Conservation (phyloP, 2,888 invertebrate genomes). For the Monochamus alternatus region DNA sequence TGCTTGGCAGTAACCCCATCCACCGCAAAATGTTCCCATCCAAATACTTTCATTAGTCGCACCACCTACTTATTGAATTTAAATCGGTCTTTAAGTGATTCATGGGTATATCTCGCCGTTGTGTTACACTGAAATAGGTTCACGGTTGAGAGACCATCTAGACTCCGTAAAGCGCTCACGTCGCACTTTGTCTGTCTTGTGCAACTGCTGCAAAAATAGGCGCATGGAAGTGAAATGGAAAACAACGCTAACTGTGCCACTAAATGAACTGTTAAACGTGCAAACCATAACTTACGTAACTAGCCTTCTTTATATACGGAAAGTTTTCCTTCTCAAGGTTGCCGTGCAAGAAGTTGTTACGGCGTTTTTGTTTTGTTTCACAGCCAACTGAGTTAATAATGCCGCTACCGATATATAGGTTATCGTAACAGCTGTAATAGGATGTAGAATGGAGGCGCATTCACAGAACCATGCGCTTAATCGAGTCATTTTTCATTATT, state of each 20-base stretch:
- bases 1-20: conserved; percentile 6
- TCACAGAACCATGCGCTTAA: background rate
- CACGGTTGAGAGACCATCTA: conserved; percentile 58
- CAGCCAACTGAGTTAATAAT: conserved; percentile 15
- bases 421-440: conserved; percentile 13
- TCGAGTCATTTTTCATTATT: background rate
- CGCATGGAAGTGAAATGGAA: conserved; percentile 55
- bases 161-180: conserved; percentile 51
- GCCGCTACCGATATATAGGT: conserved; percentile 19
- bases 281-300: conserved; percentile 57
- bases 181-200: conserved; percentile 51
- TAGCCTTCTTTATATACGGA: conserved; percentile 54
- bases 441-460: background rate
- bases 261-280: conserved; percentile 55
- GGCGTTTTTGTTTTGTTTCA: conserved; percentile 27
- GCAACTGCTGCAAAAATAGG: conserved; percentile 50
- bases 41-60: background rate
- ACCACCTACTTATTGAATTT: conserved; percentile 2
- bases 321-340: conserved; percentile 61
- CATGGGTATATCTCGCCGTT: conserved; percentile 41
- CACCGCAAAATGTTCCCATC: background rate
- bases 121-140: conserved; percentile 51
- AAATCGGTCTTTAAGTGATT: conserved; percentile 41
- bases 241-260: conserved; percentile 52
- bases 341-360: conserved; percentile 30